Base-by-base conservation (phyloP, 1,140 invertebrate species). In the Drosophila kepulauana region DNA sequence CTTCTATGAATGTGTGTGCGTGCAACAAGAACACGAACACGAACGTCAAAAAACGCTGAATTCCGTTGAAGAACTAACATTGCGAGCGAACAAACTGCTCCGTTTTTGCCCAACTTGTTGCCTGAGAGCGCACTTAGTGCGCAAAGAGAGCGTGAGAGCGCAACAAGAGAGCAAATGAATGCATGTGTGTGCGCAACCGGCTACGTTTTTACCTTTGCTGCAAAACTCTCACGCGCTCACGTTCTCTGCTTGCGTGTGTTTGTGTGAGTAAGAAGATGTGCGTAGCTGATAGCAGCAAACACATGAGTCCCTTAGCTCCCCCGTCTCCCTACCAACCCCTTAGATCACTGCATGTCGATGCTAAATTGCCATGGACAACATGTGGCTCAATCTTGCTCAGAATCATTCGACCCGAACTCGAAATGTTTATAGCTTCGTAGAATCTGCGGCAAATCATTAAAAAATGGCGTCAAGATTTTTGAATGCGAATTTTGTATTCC, bases 41-140 rank as follows among this genome's bases (percentile, higher is more conserved):
- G 8, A 66, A 63, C 79, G 79, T 78, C 79, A 20, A 75, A 78
- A 70, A 84, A 62, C 63, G 59, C 69, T 72, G 81, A 82, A 72
- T 48, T 62, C 46, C 58, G 77, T 80, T 63, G 77, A 82, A 82
- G 81, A 82, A 82, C 81, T 84, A 76, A 84, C 51, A 67, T 41
- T 51, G 16, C 65, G 20, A 48, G 41, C 49, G 49, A 30, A 1
- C 35, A 10, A 10, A 7, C 65, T 74, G 71, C 65, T 74, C 65
- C 71, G 57, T 68, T 73, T 68, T 74, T 49, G 71, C 65, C 56
- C 56, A 73, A 68, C 71, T 74, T 61, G 71, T 25, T 45, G 65
- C 38, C 28, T 48, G 28, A 61, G 57, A 20, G 65, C 54, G 49
- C 20, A 25, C 20, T 25, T 25, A 25, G 3, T 25, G 3, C 20